Base-by-base conservation (phyloP, 2,797 vertebrate genomes). In the Sebastes oblongus region DNA sequence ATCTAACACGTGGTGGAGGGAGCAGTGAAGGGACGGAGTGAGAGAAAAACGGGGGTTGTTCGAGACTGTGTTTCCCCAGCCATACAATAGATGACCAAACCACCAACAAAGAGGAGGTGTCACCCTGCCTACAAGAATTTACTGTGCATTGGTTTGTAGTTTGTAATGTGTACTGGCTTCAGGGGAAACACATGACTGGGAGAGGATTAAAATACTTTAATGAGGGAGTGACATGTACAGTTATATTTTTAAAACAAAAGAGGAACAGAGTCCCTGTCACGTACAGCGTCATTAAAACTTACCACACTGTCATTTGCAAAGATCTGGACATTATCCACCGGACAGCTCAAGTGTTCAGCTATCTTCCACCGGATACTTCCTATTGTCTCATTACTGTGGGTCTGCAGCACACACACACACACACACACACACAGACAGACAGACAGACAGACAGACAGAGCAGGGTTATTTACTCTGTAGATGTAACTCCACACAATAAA, bases 221-320 rank as follows among this genome's bases (percentile, higher is more conserved):
- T 79, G 65, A 84, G 50, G 68, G 9, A 72, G 46, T 20, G 50
- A 86, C 20, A 77, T 4, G 32, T 8, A 50, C 46, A 50, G 72
- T 10, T n/a, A 3, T 32, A 46, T 8, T 46, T 46, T 74, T 20
- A 32, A 66, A 60, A 78, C 11, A 65, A 24, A 75, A 16, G 18
- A n/a, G 13, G 12, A 46, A 78, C 2, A 22, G 4, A 20, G 30
- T 22, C 8, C 24, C 36, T 22, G 14, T 77, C 29, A 59, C 6
- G 16, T n/a, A 34, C 25, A 58, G 61, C 72, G 25, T 58, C 1
- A 58, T 9, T 2, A 18, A 77, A 39, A 96, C 98, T 91, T 92
- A 99, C 98, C 98, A 99, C 95, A 78, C 96, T 99, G 66, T 99
- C 98, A 82, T 99, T 98, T 75, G 98, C 98, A 94, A 99, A 99